Evolutionary conservation across 2,888 invertebrate species (phyloP).

Genomic region (Priocnemis perturbator): DNA sequence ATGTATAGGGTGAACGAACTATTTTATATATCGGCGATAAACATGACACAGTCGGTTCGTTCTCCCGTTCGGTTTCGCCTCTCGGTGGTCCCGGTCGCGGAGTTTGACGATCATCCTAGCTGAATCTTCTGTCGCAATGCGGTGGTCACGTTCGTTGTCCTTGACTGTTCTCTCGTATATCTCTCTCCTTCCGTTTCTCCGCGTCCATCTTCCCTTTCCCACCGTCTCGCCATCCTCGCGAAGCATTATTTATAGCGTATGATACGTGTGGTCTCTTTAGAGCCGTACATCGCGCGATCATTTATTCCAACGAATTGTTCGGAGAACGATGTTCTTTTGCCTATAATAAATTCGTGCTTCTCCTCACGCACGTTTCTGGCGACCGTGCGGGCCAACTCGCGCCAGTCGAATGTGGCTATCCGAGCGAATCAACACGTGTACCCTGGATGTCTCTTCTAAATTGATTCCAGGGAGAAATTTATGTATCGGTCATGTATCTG

Average conservation of each 20-base stretch:
- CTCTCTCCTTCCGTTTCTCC: conserved; percentile 4
- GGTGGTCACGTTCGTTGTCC: conserved; percentile 54
- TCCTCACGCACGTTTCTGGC: no score
- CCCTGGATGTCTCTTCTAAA: no score
- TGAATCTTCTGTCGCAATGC: conserved; percentile 58
- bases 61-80: no score
- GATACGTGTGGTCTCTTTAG: conserved; percentile 2
- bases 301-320: no score
- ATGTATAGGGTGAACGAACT: conserved; percentile 49
- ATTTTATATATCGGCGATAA: conserved; percentile 46
- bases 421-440: no score
- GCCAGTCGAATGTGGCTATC: no score
- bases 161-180: conserved; percentile 45
- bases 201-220: background rate
- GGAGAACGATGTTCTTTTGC: no score
- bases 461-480: no score
- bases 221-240: background rate
- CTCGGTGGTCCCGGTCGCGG: conserved; percentile 10
- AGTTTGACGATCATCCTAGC: conserved; percentile 35
- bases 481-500: no score
- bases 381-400: no score
- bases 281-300: no score
- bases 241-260: background rate
- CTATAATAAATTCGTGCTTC: no score
- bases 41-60: conserved; percentile 3